A percentile compares a stretch with the other conserved stretches of the same genome.
Conservation (phyloP, 2,888 invertebrate species). For the Pelosia muscerda region DNA sequence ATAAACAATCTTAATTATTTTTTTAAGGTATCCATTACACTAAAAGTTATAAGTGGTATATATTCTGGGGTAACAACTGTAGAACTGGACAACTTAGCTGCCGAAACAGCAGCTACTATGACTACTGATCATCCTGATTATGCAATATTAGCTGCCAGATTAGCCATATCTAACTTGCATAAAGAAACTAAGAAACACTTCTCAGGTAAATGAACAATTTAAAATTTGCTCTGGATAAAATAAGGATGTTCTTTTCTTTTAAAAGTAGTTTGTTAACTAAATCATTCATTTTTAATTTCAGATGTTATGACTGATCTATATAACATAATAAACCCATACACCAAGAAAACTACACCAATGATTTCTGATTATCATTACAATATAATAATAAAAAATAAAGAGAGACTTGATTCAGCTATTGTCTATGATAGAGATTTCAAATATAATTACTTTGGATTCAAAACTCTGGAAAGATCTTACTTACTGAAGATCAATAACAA, state of each 20-base stretch:
- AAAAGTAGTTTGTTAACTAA: background rate
- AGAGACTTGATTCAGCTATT: conserved; percentile 96
- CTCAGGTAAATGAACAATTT: conserved; percentile 88
- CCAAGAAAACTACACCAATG: conserved; percentile 92
- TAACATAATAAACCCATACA: conserved; percentile 91
- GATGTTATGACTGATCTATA: conserved; percentile 97
- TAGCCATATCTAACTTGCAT: conserved; percentile 98
- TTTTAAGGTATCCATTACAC: conserved; percentile 91
- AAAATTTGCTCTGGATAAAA: background rate
- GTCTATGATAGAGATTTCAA: conserved; percentile 98
- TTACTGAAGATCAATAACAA: conserved; percentile 96
- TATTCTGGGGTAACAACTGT: conserved; percentile 99
- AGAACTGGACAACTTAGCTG: conserved; percentile 98
- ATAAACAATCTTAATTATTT: too few relatives aligned
- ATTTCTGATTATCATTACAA: conserved; percentile 94
- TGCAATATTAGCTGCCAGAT: conserved; percentile 94
- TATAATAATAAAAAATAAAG: conserved; percentile 95
- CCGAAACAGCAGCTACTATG: conserved; percentile 99
- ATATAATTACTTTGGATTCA: conserved; percentile 99
- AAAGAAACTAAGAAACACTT: conserved; percentile 99
- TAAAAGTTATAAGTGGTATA: conserved; percentile 97
- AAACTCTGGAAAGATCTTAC: conserved; percentile 98
- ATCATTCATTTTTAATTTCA: conserved; percentile 75
- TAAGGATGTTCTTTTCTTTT: background rate
- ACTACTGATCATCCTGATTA: conserved; percentile 99